Conservation (phyloP, 2,797 vertebrate genomes). For the Hyperoplus immaculatus region DNA sequence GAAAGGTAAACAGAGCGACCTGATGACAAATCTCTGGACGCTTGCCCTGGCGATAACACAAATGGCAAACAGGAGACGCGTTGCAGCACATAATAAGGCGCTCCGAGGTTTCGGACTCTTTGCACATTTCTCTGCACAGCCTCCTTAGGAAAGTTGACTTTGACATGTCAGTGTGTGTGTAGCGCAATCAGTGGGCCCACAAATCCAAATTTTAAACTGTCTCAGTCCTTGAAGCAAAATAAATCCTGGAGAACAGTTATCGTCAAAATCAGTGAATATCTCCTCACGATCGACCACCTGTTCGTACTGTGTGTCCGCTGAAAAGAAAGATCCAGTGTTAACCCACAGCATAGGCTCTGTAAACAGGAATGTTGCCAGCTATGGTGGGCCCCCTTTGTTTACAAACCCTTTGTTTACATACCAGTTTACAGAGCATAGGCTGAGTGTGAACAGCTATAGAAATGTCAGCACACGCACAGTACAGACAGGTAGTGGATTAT, state of each 20-base stretch:
- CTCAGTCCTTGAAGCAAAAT: background rate
- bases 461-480: no score
- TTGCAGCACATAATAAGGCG: slow-evolving; percentile 32
- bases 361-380: no score
- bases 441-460: no score
- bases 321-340: no score
- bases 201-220: background rate
- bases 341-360: no score
- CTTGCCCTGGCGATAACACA: slow-evolving; percentile 59
- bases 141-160: background rate
- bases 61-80: slow-evolving; percentile 52
- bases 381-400: no score
- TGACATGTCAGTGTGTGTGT: background rate
- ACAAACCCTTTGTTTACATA: no score
- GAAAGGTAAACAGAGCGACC: slow-evolving; percentile 69
- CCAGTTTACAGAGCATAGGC: no score
- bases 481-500: no score
- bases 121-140: slow-evolving; percentile 13
- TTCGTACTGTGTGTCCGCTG: no score
- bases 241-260: background rate
- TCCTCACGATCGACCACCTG: no score
- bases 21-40: slow-evolving; percentile 69
- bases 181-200: background rate
- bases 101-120: slow-evolving; percentile 29
- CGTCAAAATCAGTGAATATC: no score